Evolutionary conservation across 2,113 vertebrate species (phyloP), one percentile per base, ranked within the genome.

Genomic region (Myanophis thanlyinensis): DNA sequence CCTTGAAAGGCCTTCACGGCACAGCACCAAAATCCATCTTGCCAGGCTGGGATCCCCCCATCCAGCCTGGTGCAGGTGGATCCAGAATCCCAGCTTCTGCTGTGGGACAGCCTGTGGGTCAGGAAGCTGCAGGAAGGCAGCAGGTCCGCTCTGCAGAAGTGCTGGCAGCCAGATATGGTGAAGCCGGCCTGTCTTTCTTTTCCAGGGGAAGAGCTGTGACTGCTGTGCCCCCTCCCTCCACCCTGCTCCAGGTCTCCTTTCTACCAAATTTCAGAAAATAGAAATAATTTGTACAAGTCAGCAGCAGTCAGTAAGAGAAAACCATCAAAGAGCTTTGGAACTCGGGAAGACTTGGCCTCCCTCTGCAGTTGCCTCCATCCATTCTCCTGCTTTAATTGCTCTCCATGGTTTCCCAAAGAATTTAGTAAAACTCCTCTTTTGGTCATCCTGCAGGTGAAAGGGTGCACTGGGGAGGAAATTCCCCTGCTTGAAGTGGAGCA

Each of bases 331-430:
- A 46, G 0, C 91, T 62, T 5, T 5, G 0, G 12, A 15, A 59
- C 89, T 54, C 23, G 84, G 90, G 93, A 93, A 46, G 92, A 88
- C 94, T 92, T 93, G 90, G 95, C 95, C 93, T 95, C 93, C 93
- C 85, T 62, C 90, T 87, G 84, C 89, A 92, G 93, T 96, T 95
- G 95, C 95, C 98, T 97, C 97, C 96, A 97, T 95, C 97, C 97
- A 97, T 96, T 96, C 96, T 96, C 95, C 96, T 96, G 97, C 95
- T 62, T 62, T 96, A 97, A 97, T 88, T 54, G 97, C 95, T 95
- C 93, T 94, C 93, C 91, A 85, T 90, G 40, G 96, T 94, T 85
- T 91, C 92, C 47, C 56, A 59, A 27, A 59, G 25, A 59, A 59
- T 59, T 27, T 59, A 59, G 25, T 27, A 27, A 96, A 97, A 97